Base-by-base conservation (phyloP, 2,888 invertebrate species). In the Calephelis perditalis region DNA sequence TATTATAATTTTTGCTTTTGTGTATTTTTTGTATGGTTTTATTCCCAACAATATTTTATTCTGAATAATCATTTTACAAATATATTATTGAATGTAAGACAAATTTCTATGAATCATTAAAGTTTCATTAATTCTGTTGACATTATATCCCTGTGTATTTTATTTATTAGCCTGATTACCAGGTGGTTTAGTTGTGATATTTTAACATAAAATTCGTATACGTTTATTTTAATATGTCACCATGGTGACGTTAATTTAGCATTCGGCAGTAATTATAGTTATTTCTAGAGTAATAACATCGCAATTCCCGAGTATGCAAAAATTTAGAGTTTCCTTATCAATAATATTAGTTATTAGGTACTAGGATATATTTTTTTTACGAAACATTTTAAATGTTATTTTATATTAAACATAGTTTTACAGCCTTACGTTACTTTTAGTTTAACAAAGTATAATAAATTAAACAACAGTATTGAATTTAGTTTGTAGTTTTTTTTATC, bases 141-240 rank as follows among this genome's bases (percentile, higher is more conserved):
- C 49, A 52, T 52, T 26, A 52, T 15, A 26, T 26, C 7, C 35
- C 15, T 52, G 26, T 58, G 52, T 64, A 62, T 61, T 64, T 63
- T 67, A 68, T 68, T 68, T 68, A 68, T 67, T 67, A 43, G 75
- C 83, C 83, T 81, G 75, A 57, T 56, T 57, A 69, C 67, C 81
- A 75, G 86, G 82, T 71, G 72, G 76, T 87, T 89, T 84, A 87
- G 89, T 90, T 90, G 90, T 90, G 90, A 90, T 90, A 90, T 89
- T 82, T 78, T 86, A 86, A 84, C 82, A 73, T 85, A 77, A 86
- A 82, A 76, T 78, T 86, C 81, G 89, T 90, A 90, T 90, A 90
- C 89, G 89, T 89, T 89, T 86, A 84, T 78, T 86, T 85, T 81
- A 81, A 72, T 66, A 64, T 75, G 88, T 89, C 86, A 80, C 77